Evolutionary conservation across 2,797 vertebrate genomes (phyloP), one percentile per base, ranked within the genome.

Genomic region (Hyperoplus immaculatus): DNA sequence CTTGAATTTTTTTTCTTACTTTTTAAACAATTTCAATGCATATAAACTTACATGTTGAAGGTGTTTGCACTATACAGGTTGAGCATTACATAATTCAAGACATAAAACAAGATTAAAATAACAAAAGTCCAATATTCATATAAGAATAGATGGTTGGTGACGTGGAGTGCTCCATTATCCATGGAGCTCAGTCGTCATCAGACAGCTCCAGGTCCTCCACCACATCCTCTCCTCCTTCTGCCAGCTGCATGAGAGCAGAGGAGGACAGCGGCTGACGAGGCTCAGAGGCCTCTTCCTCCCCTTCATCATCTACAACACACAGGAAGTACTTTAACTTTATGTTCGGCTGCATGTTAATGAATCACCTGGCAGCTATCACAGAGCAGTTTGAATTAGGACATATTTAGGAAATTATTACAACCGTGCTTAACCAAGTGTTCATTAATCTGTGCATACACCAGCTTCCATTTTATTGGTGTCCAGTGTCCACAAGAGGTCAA

Each of bases 191-290:
- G 78, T 97, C 95, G 0, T 97, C 96, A 1, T 98, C 97, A 0
- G 98, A 99, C 63, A 99, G 91, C 80, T 96, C 90, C 68, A 99
- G 94, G 82, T 99, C 98, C 90, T 98, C 96, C 73, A 99, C 95
- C 10, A 97, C 1, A 41, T 99, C 98, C 58, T 97, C 96, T 0
- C 93, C 96, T 49, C 98, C 98, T 80, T 92, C 94, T 0, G 96
- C 96, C 80, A 99, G 94, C 81, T 88, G 94, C 65, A 95, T 83
- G 45, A 99, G 95, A 89, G 96, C 96, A 0, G 93, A 75, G 1
- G 85, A 94, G 0, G 95, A 92, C 85, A 96, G 67, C 15, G 92
- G 90, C 84, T 93, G 88, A 63, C 92, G 92, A 68, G 87, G 79
- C 80, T 79, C 90, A 11, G 86, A 85, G 39, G 75, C 46, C 51